phyloP scores from a whole-genome alignment of 2,797 vertebrate genomes.

The Scolopax bukidnonensis region DNA sequence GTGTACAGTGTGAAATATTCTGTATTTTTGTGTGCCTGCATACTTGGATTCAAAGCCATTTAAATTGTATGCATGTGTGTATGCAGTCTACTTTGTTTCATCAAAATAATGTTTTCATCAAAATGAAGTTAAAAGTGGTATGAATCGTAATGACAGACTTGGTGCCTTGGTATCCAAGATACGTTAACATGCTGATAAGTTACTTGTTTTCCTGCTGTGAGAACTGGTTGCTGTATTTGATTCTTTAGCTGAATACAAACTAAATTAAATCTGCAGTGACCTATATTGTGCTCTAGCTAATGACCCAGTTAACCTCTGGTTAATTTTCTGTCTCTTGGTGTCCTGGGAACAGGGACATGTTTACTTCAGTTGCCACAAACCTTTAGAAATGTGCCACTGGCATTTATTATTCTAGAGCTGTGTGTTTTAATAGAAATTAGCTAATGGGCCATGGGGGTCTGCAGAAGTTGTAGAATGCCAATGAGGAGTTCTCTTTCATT shows the following conservation, averaged over 20 bases:
- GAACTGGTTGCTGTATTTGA: conserved; percentile 74
- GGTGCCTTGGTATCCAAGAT: conserved; percentile 74
- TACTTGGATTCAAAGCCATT: not conserved
- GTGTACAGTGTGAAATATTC: not conserved
- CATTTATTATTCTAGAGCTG: conserved; percentile 68
- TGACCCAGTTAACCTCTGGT: conserved; percentile 79
- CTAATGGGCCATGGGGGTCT: conserved; percentile 69
- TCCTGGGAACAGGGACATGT: conserved; percentile 82
- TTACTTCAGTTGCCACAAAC: conserved; percentile 73
- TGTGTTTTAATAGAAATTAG: conserved; percentile 75
- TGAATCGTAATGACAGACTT: conserved; percentile 51
- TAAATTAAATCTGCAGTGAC: conserved; percentile 76
- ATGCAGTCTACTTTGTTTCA: not conserved
- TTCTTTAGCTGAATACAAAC: conserved; percentile 71
- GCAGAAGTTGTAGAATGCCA: conserved; percentile 66
- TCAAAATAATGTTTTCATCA: conserved; percentile 33
- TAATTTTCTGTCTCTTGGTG: conserved; percentile 75
- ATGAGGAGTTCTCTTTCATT: conserved; percentile 72
- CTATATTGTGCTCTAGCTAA: conserved; percentile 75
- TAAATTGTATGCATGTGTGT: not conserved
- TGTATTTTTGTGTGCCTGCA: not conserved
- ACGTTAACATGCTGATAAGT: conserved; percentile 67
- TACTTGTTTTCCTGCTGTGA: conserved; percentile 77
- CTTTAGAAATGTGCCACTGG: conserved; percentile 73
- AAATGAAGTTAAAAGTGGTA: conserved; percentile 26